These are phyloP conservation scores for Dromococcyx pavoninus DNA, from an alignment of 2,797 vertebrate genomes.

Conservation along the genomic window DNA sequence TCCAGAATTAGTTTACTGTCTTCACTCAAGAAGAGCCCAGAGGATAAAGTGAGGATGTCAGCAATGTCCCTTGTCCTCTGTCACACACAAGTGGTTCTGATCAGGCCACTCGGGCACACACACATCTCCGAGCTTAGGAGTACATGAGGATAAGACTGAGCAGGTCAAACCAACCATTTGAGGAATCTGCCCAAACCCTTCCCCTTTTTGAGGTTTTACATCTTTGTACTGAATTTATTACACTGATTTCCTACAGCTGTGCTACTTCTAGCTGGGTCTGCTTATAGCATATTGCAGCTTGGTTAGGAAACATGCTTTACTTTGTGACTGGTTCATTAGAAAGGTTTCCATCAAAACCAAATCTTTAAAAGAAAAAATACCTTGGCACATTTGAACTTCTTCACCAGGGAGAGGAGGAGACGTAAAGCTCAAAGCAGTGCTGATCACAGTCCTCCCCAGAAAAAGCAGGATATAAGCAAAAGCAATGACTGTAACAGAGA, in stretches of 20 bases:
- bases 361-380: neutral
- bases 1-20: neutral
- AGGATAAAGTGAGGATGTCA: neutral
- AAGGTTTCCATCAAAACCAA: neutral
- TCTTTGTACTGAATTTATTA: neutral
- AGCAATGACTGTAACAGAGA: neutral
- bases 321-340: neutral
- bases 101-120: neutral
- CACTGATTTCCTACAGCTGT: neutral
- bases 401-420: neutral
- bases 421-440: neutral
- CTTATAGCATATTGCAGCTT: neutral
- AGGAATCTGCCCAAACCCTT: neutral
- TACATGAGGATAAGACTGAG: neutral
- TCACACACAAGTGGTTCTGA: neutral
- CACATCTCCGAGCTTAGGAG: neutral
- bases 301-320: neutral
- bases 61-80: neutral
- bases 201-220: neutral
- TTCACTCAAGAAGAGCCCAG: neutral
- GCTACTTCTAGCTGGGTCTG: neutral
- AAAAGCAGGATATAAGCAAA: neutral
- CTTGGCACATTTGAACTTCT: neutral
- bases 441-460: neutral
- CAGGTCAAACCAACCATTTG: neutral